Percentiles rank a stretch among this genome's conserved stretches.
Conservation (phyloP, 2,888 invertebrate genomes). For the Cactoblastis cactorum region DNA sequence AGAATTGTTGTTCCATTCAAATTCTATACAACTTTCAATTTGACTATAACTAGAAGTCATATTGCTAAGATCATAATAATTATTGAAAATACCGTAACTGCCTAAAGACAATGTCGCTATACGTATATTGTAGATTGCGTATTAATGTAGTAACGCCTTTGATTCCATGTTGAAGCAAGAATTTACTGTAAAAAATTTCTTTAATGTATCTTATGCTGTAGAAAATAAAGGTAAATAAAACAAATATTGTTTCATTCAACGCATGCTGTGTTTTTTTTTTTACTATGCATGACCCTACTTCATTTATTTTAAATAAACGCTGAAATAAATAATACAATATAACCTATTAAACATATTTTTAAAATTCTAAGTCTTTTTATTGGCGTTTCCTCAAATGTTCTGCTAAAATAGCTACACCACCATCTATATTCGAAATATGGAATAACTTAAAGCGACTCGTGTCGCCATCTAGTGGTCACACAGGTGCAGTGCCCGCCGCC, state of each 20-base stretch:
- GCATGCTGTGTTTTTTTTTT: constrained; percentile 36
- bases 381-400: no score
- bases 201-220: constrained; percentile 65
- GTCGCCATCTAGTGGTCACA: constrained; percentile 85
- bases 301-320: neutral
- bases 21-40: constrained; percentile 62
- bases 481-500: constrained; percentile 97
- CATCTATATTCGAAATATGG: constrained; percentile 38
- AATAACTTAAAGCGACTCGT: constrained; percentile 64
- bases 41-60: constrained; percentile 30
- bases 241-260: constrained; percentile 61
- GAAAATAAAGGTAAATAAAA: constrained; percentile 55
- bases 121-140: constrained; percentile 45
- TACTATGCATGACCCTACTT: constrained; percentile 20
- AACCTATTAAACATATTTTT: neutral
- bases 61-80: constrained; percentile 71
- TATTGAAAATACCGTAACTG: constrained; percentile 51
- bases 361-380: no score
- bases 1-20: constrained; percentile 61
- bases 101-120: constrained; percentile 38
- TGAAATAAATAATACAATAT: neutral
- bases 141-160: constrained; percentile 57
- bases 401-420: constrained; percentile 29
- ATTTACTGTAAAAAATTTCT: constrained; percentile 60
- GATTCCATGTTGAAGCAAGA: constrained; percentile 53